These are phyloP conservation scores for Petroica traversi DNA, from an alignment of 2,113 vertebrate species.

Conservation along the genomic window DNA sequence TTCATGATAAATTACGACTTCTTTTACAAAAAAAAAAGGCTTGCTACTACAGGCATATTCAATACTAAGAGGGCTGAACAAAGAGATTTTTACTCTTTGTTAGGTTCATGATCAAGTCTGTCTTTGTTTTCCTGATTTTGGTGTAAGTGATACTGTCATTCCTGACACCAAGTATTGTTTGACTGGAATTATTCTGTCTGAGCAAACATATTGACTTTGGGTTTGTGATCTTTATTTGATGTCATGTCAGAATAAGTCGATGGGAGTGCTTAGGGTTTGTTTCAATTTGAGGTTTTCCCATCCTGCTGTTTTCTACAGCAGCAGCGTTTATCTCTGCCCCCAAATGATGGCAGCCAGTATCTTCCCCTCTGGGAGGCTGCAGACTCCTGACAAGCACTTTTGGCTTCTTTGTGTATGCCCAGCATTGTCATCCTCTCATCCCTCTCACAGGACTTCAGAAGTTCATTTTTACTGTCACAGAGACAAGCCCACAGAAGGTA, in stretches of 20 bases:
- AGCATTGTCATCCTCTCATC: background rate
- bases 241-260: background rate
- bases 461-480: background rate
- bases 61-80: background rate
- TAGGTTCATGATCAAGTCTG: background rate
- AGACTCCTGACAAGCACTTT: background rate
- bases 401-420: background rate
- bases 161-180: background rate
- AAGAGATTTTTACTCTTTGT: background rate
- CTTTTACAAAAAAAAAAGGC: background rate
- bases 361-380: background rate
- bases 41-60: background rate
- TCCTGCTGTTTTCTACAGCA: background rate
- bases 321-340: background rate
- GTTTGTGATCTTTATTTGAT: background rate
- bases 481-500: background rate
- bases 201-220: background rate
- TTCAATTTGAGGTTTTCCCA: background rate
- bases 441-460: background rate
- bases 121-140: background rate
- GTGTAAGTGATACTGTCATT: background rate
- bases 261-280: background rate
- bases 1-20: background rate
- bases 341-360: background rate
- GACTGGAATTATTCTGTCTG: constrained; percentile 1